Percentiles rank a stretch among this genome's conserved stretches.
phyloP scores from a whole-genome alignment of 2,888 invertebrate species.

The Drosophila fulvimacula region DNA sequence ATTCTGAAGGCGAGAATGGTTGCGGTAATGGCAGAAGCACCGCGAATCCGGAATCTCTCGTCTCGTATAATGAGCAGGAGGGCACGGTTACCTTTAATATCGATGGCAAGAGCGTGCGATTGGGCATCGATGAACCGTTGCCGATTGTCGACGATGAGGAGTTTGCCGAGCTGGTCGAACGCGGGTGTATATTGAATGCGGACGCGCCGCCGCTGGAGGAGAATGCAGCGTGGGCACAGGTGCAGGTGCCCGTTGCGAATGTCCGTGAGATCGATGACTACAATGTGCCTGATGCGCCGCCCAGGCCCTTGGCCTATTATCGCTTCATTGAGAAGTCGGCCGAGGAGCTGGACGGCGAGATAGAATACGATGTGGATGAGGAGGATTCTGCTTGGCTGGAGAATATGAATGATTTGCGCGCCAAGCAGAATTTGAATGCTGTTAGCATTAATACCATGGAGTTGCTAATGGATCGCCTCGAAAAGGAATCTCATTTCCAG shows the following conservation, averaged over 20 bases:
- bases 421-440: constrained; percentile 89
- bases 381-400: constrained; percentile 98
- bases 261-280: constrained; percentile 91
- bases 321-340: constrained; percentile 97
- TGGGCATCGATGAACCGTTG: constrained; percentile 88
- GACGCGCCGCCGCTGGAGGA: constrained; percentile 82
- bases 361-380: constrained; percentile 99
- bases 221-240: constrained; percentile 84
- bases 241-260: constrained; percentile 89
- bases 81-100: constrained; percentile 94
- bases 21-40: constrained; percentile 41
- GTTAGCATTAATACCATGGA: constrained; percentile 97
- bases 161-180: constrained; percentile 83
- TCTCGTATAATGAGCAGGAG: constrained; percentile 93
- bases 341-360: constrained; percentile 96
- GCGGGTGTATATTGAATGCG: constrained; percentile 82
- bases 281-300: constrained; percentile 92
- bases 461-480: constrained; percentile 97
- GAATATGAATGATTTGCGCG: constrained; percentile 93
- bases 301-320: constrained; percentile 94
- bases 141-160: constrained; percentile 90
- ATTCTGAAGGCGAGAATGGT: constrained; percentile 54
- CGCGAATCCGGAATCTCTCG: constrained; percentile 80
- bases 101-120: constrained; percentile 91
- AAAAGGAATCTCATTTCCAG: constrained; percentile 98